Base-by-base conservation (phyloP, 2,113 vertebrate species). In the Accipiter virgatus region DNA sequence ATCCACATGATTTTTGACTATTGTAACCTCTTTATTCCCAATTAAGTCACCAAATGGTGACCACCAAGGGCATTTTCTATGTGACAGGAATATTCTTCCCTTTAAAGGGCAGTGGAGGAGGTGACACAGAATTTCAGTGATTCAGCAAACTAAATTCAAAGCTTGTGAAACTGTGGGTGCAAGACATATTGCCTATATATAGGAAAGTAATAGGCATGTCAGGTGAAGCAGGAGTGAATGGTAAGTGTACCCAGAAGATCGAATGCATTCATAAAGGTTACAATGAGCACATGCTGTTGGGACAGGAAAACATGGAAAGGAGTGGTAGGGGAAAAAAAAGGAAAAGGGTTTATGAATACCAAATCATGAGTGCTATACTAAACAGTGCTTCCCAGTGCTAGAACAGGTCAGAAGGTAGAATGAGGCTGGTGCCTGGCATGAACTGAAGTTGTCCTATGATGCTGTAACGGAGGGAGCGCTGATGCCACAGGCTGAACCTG, bases 111-210 rank as follows among this genome's bases (percentile, higher is more conserved):
- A 36, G 40, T 66, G 48, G 45, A 79, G 68, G 52, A 89, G 8
- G 14, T 73, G 70, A 62, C 78, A 50, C 25, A 58, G 58, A 89
- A 61, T 91, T 85, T 84, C 53, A 87, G 58, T 1, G 2, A 63
- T 65, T 70, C 89, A 80, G 77, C 67, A 82, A 82, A 85, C 38
- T 62, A 89, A 88, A 85, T 58, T 72, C 45, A 91, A 66, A 90
- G 71, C 55, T 90, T 70, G 36, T 80, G 81, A 31, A 72, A 62
- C 34, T 55, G 65, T 67, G 83, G 18, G 20, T 85, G 65, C n/a
- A 72, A 80, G 78, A 45, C 45, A 55, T 42, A 47, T 15, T 91
- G 61, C 56, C 50, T 71, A 8, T 43, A 34, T 81, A 58, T 20
- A 42, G 58, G 62, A 52, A 87, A 80, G 62, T 45, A 79, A 79